Conservation (phyloP, 2,888 invertebrate genomes). For the Perdita meconis region DNA sequence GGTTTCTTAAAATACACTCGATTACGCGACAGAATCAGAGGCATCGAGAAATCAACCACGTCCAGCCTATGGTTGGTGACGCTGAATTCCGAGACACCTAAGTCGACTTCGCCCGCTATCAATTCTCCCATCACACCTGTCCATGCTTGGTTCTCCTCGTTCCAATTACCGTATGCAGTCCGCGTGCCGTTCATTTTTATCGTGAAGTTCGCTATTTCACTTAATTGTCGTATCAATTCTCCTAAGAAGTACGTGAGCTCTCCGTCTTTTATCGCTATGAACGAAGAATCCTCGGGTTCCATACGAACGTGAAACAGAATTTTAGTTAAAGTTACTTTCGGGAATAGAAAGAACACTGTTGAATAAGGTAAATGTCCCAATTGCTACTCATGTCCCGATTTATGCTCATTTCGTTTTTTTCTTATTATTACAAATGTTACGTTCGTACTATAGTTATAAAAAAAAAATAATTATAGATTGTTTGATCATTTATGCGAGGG, state of each 20-base stretch:
- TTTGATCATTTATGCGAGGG: too few species aligned
- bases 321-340: background rate
- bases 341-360: background rate
- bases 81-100: slow-evolving; percentile 74
- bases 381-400: too few species aligned
- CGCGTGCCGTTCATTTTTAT: slow-evolving; percentile 36
- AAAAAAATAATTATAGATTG: too few species aligned
- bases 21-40: slow-evolving; percentile 68
- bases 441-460: too few species aligned
- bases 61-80: slow-evolving; percentile 69
- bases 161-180: slow-evolving; percentile 68
- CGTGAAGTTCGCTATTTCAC: slow-evolving; percentile 73
- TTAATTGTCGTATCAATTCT: slow-evolving; percentile 68
- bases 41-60: slow-evolving; percentile 76
- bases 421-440: too few species aligned
- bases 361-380: too few species aligned
- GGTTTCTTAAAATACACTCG: slow-evolving; percentile 72
- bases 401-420: too few species aligned
- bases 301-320: background rate
- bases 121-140: slow-evolving; percentile 74
- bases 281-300: slow-evolving; percentile 49
- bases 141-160: slow-evolving; percentile 64
- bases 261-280: slow-evolving; percentile 47
- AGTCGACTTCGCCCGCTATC: slow-evolving; percentile 62
- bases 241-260: slow-evolving; percentile 69